These are phyloP conservation scores for Aphelinus certus DNA, from an alignment of 1,140 invertebrate species.

Conservation along the genomic window DNA sequence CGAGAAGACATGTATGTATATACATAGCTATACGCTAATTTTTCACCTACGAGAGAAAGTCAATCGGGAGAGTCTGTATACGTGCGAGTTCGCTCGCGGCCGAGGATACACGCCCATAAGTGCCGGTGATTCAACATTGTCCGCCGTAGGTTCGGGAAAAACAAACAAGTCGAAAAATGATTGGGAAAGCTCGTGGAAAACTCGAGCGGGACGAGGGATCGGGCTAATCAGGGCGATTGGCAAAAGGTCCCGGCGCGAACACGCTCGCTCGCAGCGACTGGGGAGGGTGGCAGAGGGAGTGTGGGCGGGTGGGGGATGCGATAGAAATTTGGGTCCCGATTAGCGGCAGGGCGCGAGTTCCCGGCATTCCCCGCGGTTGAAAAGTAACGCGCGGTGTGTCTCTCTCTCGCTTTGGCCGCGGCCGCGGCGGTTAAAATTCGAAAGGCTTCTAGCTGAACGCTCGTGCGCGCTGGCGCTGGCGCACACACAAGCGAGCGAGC, in stretches of 20 bases:
- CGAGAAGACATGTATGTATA: no score
- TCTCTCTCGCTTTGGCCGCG: background rate
- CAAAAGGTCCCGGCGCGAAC: background rate
- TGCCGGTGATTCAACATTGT: no score
- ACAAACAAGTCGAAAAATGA: background rate
- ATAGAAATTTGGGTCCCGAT: no score
- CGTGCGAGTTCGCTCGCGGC: no score
- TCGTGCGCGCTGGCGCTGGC: slow-evolving; percentile 43
- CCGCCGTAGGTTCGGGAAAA: no score
- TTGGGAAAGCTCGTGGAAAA: background rate
- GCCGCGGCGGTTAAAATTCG: slow-evolving; percentile 58
- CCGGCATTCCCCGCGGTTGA: slow-evolving; percentile 30
- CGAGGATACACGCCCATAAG: no score
- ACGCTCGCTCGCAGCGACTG: no score
- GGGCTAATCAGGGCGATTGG: background rate
- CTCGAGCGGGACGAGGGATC: background rate
- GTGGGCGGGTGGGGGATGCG: no score
- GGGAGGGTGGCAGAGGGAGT: no score
- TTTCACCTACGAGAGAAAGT: no score
- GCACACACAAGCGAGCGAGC: slow-evolving; percentile 46
- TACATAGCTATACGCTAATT: no score
- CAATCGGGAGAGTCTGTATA: no score
- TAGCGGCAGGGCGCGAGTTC: background rate
- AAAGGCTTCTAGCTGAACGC: slow-evolving; percentile 57
- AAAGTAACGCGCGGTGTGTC: slow-evolving; percentile 35